Base-by-base conservation (phyloP, 2,113 vertebrate species). In the Proterorhinus semilunaris region DNA sequence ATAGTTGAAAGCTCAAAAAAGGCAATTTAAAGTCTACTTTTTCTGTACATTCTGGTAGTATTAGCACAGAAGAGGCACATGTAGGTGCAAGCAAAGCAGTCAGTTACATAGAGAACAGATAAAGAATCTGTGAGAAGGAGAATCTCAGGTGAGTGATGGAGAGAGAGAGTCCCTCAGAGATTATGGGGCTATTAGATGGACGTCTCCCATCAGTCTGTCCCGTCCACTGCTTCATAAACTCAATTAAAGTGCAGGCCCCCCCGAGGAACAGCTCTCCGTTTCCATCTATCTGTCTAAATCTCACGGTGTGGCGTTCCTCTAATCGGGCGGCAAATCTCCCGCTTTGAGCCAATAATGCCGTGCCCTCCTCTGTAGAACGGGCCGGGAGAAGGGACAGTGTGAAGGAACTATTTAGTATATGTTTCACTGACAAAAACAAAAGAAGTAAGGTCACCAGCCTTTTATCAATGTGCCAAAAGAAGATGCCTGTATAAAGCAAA, bases 141-240 rank as follows among this genome's bases (percentile, higher is more conserved):
- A 78, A 66, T 48, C 81, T 58, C 65, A 76, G 76, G 64, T 71
- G 71, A 88, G 71, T 70, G 79, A 82, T 65, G 66, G 53, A 76
- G 71, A 72, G 61, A 8, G 9, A 72, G 74, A 72, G 65, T 27
- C 63, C 73, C 79, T 7, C 55, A 67, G 85, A 76, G 83, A 83
- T 79, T 72, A 48, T 13, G 17, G 82, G 61, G 55, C 65, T 42
- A 66, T 77, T 67, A 83, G 84, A 88, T 83, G 75, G 75, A 89
- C 80, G 83, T 79, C 66, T 67, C 79, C 82, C 82, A 89, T 91
- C 86, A 83, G 80, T 87, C 79, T 76, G 72, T 80, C 77, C 80
- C 64, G 16, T 85, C 78, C 79, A 74, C 67, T 69, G 74, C 82
- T 84, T 87, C 77, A 87, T 87, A 87, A 91, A 91, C 86, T 87